Conservation (phyloP, 2,888 invertebrate species). For the Poecilobothrus nobilitatus region DNA sequence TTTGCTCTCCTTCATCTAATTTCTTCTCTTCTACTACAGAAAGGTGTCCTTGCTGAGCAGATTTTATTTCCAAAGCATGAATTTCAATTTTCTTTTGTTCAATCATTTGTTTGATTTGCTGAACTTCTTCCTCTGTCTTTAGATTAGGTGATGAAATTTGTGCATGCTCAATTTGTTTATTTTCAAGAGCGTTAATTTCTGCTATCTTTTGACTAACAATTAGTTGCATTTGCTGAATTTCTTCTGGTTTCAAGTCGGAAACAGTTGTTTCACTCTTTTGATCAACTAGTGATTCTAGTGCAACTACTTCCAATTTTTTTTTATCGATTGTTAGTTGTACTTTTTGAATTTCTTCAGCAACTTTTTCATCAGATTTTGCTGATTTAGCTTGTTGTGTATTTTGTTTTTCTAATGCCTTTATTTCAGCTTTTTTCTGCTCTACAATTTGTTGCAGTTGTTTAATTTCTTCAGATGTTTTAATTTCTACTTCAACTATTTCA, state of each 20-base stretch:
- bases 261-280: background rate
- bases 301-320: background rate
- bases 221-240: background rate
- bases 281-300: background rate
- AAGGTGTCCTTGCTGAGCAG: background rate
- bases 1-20: background rate
- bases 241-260: background rate
- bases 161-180: background rate
- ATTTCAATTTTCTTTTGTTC: background rate
- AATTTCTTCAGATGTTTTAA: background rate
- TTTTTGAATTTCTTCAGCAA: background rate
- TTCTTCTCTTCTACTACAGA: background rate
- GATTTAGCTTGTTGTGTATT: background rate
- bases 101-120: background rate
- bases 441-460: background rate
- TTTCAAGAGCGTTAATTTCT: background rate
- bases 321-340: background rate
- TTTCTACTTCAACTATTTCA: background rate
- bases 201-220: background rate
- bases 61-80: background rate
- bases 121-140: background rate
- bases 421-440: background rate
- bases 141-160: background rate
- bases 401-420: background rate
- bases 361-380: background rate